Evolutionary conservation across 2,888 invertebrate species (phyloP).

Genomic region (Hemaris fuciformis): DNA sequence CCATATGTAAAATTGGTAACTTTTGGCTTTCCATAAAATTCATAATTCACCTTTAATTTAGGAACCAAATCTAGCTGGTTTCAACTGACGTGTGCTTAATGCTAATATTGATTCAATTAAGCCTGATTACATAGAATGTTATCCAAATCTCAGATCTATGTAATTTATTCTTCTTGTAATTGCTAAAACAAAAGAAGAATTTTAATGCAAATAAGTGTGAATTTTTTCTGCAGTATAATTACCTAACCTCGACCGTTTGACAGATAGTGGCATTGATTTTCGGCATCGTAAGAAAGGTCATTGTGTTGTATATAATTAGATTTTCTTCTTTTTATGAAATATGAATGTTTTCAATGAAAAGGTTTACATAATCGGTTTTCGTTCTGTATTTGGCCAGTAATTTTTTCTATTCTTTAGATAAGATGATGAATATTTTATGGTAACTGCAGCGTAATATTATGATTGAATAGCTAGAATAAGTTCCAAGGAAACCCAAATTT

Average conservation of each 20-base stretch:
- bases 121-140: neutral
- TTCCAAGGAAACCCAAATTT: too few relatives aligned
- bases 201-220: neutral
- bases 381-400: too few relatives aligned
- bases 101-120: neutral
- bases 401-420: too few relatives aligned
- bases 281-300: constrained; percentile 23
- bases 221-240: constrained; percentile 18
- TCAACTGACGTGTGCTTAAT: neutral
- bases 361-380: too few relatives aligned
- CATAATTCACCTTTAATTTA: neutral
- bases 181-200: neutral
- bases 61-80: neutral
- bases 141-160: too few relatives aligned
- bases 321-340: neutral
- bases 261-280: constrained; percentile 49
- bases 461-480: too few relatives aligned
- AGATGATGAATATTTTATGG: too few relatives aligned
- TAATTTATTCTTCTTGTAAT: neutral
- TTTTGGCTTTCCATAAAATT: neutral
- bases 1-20: constrained; percentile 35
- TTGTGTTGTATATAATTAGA: constrained; percentile 9
- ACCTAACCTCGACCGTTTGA: constrained; percentile 41
- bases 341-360: neutral
- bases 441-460: too few relatives aligned